These are phyloP conservation scores for Drosophila mimetica DNA, from an alignment of 2,888 invertebrate genomes.

Conservation along the genomic window DNA sequence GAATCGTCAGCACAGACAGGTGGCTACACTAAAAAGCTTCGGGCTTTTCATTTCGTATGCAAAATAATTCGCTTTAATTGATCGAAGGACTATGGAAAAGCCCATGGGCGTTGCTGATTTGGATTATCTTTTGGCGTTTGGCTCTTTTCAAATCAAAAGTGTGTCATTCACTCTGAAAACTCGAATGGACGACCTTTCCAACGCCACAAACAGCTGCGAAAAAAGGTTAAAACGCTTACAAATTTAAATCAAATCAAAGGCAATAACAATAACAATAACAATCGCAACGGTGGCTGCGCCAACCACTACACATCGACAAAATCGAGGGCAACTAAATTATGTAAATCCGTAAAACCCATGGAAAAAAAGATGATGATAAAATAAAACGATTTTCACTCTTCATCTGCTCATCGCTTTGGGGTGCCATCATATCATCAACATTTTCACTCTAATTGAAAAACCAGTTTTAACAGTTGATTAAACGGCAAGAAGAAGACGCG, in stretches of 20 bases:
- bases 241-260: conserved; percentile 47
- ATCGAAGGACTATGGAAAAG: conserved; percentile 45
- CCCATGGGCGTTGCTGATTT: conserved; percentile 33
- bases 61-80: conserved; percentile 50
- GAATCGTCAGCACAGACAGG: conserved; percentile 6
- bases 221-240: conserved; percentile 47
- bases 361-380: conserved; percentile 46
- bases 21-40: background rate
- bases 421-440: conserved; percentile 66
- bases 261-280: conserved; percentile 35
- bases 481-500: conserved; percentile 51
- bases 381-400: conserved; percentile 69
- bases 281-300: conserved; percentile 34
- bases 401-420: conserved; percentile 46
- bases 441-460: conserved; percentile 80
- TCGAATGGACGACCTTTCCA: conserved; percentile 47
- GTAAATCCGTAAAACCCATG: conserved; percentile 60
- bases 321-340: conserved; percentile 75
- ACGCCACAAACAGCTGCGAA: conserved; percentile 30
- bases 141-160: conserved; percentile 38
- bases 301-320: conserved; percentile 35
- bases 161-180: conserved; percentile 48
- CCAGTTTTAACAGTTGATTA: conserved; percentile 74
- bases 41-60: conserved; percentile 44
- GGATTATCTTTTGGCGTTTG: conserved; percentile 9